Percentiles rank a stretch among this genome's conserved stretches.
Evolutionary conservation across 2,888 invertebrate species (phyloP).

Genomic region (Phengaris arion): DNA sequence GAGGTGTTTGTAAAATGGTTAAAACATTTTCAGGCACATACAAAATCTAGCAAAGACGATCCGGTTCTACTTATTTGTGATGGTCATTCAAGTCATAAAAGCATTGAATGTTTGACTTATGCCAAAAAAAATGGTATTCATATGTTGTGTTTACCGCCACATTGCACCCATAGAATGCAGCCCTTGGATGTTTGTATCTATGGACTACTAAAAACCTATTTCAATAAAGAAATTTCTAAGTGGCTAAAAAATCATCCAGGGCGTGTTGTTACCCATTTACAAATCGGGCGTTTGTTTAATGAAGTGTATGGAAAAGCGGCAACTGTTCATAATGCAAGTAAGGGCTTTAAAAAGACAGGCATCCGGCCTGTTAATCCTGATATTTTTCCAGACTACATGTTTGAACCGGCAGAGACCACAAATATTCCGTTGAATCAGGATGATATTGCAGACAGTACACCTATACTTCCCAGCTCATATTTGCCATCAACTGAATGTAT

Average conservation of each 20-base stretch:
- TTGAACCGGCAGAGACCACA: constrained; percentile 43
- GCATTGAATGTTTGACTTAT: too few species aligned
- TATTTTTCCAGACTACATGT: constrained; percentile 40
- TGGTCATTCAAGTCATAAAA: too few species aligned
- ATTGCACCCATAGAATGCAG: constrained; percentile 35
- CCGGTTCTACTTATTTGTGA: too few species aligned
- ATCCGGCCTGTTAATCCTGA: constrained; percentile 36
- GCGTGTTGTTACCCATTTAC: constrained; percentile 44
- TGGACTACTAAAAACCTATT: constrained; percentile 36
- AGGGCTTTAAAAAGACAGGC: constrained; percentile 39
- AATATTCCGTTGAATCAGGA: too few species aligned
- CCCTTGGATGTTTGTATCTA: constrained; percentile 34
- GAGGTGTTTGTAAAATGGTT: too few species aligned
- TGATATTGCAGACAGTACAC: too few species aligned
- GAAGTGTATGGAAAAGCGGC: constrained; percentile 45
- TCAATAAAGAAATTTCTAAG: constrained; percentile 43
- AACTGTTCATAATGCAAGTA: constrained; percentile 37
- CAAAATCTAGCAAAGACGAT: too few species aligned
- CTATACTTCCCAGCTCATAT: too few species aligned
- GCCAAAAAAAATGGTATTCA: too few species aligned
- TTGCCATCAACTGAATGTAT: too few species aligned
- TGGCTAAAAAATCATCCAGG: constrained; percentile 46
- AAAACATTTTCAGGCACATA: too few species aligned
- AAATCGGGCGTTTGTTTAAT: constrained; percentile 44
- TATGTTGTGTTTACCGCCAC: too few species aligned